Evolutionary conservation across 2,113 vertebrate genomes (phyloP).

Genomic region (Catharus fuscescens): DNA sequence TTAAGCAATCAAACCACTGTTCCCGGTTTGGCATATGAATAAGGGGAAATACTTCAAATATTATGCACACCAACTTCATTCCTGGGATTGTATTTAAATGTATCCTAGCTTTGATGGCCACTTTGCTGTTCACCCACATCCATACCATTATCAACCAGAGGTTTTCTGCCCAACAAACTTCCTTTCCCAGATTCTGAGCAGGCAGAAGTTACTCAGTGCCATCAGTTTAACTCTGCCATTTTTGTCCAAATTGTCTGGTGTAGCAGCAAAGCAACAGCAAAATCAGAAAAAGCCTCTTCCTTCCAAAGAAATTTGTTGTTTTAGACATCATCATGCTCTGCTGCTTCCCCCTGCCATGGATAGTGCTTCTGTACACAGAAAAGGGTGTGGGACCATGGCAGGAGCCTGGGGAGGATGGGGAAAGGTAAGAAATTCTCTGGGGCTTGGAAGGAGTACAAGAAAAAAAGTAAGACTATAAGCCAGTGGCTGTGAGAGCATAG

Average conservation of each 20-base stretch:
- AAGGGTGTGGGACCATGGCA: background rate
- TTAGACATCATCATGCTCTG: background rate
- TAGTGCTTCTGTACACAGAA: background rate
- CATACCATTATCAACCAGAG: background rate
- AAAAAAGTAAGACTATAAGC: background rate
- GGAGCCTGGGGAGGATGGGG: background rate
- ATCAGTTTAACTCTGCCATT: background rate
- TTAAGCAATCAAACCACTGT: background rate
- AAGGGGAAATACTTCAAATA: slow-evolving; percentile 24
- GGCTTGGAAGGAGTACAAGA: background rate
- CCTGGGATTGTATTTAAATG: background rate
- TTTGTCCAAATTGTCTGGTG: background rate
- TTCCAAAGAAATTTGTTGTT: background rate
- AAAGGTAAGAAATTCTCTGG: background rate
- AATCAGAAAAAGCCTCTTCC: background rate
- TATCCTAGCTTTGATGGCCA: background rate
- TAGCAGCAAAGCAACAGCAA: background rate
- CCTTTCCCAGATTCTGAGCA: background rate
- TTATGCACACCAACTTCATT: background rate
- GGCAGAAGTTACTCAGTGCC: background rate
- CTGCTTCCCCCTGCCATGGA: background rate
- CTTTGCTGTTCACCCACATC: background rate
- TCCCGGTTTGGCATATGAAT: background rate
- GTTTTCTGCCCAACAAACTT: background rate
- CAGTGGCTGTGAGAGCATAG: background rate